Evolutionary conservation across 2,888 invertebrate genomes (phyloP), one percentile per base, ranked within the genome.

Genomic region (Catonia carolina): DNA sequence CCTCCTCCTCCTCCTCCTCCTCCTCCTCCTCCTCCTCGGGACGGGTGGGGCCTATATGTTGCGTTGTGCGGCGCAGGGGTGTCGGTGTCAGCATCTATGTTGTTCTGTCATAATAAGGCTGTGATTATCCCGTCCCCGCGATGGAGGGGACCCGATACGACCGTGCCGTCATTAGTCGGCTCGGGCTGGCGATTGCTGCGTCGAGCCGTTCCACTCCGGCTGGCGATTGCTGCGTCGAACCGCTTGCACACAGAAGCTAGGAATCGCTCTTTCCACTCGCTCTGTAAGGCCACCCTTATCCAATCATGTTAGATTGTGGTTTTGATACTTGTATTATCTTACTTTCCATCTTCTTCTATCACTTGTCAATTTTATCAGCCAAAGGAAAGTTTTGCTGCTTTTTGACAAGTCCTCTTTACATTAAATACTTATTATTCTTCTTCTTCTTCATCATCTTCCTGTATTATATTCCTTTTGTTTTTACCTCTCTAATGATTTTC

Each of bases 61-160:
- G 27, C 27, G 27, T n/a, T n/a, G n/a, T n/a, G n/a, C n/a, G n/a
- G n/a, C 27, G 27, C 27, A 27, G 27, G 31, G 52, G 52, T 52
- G 52, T 52, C 52, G 41, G 41, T 52, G 51, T 51, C 51, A 51
- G 51, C 51, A 15, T 22, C 27, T 37, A 52, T 52, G 52, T 41
- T 52, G 41, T 41, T 39, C 41, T 52, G 52, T 52, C 52, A 52
- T 52, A 52, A 52, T 52, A 52, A 52, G 52, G 52, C 52, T 41
- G 52, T 52, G 52, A 52, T 52, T 52, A 52, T 52, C 52, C 52
- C 47, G 47, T 47, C 47, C n/a, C 27, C n/a, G 17, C 22, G 47
- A 47, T 47, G 47, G 23, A 27, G 47, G 47, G 23, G 47, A 27
- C n/a, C n/a, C n/a, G n/a, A 8, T 27, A 27, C 27, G 45, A 18